Evolutionary conservation across 2,113 vertebrate species (phyloP).

Genomic region (Steatornis caripensis): DNA sequence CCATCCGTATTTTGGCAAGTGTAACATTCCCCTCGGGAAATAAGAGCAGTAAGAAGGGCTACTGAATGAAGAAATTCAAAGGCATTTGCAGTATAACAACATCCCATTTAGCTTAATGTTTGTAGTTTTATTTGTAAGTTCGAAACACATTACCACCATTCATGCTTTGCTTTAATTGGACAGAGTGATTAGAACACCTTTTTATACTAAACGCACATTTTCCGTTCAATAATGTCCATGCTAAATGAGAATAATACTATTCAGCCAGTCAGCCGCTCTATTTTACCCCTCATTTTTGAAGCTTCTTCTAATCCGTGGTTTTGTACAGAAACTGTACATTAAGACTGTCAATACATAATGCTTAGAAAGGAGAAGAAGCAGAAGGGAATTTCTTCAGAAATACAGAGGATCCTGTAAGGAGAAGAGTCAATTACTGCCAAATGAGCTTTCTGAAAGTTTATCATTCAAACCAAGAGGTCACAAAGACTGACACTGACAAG

Average conservation of each 20-base stretch:
- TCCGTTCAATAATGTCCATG: background rate
- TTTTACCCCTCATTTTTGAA: background rate
- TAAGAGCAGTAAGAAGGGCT: background rate
- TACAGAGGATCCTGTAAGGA: background rate
- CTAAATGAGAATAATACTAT: background rate
- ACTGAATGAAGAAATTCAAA: background rate
- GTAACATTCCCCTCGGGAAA: background rate
- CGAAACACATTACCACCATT: background rate
- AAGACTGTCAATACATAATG: background rate
- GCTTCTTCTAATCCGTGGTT: background rate
- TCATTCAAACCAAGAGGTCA: background rate
- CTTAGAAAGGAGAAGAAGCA: background rate
- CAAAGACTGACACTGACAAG: background rate
- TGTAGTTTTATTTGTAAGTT: background rate
- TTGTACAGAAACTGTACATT: background rate
- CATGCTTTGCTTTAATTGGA: slow-evolving; percentile 14
- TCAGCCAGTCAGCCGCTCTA: background rate
- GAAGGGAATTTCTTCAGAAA: background rate
- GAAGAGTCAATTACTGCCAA: background rate
- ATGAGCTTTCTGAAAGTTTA: background rate
- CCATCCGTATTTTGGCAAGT: background rate
- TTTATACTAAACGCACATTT: slow-evolving; percentile 43
- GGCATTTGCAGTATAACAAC: background rate
- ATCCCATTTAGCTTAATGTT: background rate
- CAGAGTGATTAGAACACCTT: slow-evolving; percentile 33